Evolutionary conservation across 2,797 vertebrate genomes (phyloP), one percentile per base, ranked within the genome.

Genomic region (Tokudaia muenninki): DNA sequence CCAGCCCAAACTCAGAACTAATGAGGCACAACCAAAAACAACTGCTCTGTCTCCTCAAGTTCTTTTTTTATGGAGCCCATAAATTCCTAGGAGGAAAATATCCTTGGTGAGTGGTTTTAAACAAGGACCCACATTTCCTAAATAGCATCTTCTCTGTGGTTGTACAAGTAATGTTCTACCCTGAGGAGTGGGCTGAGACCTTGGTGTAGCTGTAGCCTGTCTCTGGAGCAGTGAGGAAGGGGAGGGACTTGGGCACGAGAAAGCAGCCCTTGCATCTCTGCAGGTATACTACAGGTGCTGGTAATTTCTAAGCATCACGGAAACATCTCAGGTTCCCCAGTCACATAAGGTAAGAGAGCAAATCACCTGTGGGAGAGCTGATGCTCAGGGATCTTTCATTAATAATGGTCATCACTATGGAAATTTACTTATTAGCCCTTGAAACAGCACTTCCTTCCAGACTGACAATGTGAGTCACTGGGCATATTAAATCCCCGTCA

Each of bases 1-100:
- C 97, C 98, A 98, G 98, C 97, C 98, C 98, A 98, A 98, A 98
- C 98, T 98, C 97, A 98, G 98, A 98, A 98, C 98, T 98, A 99
- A 99, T 98, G 98, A 98, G 98, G 98, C 81, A 1, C 96, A 97
- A 95, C 97, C 94, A 98, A 96, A 99, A 98, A 98, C 98, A 98
- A 98, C 93, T 1, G 16, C 97, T 98, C 97, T 97, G 98, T 98
- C 95, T 98, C 92, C 96, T 97, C 95, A 92, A 97, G 97, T 96
- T 98, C 96, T 97, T 94, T 90, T 98, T 98, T 98, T 98, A 98
- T 93, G 91, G 97, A 1, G 1, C 93, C 97, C 97, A 98, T 98
- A 97, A 98, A 98, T 98, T 97, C 95, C 94, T 96, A 93, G 97
- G 96, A 97, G 92, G 77, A 88, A 98, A 97, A 95, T 93, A 96